Percentiles rank a stretch among this genome's conserved stretches.
Conservation (phyloP, 2,113 vertebrate species). For the Phoenicopterus ruber region DNA sequence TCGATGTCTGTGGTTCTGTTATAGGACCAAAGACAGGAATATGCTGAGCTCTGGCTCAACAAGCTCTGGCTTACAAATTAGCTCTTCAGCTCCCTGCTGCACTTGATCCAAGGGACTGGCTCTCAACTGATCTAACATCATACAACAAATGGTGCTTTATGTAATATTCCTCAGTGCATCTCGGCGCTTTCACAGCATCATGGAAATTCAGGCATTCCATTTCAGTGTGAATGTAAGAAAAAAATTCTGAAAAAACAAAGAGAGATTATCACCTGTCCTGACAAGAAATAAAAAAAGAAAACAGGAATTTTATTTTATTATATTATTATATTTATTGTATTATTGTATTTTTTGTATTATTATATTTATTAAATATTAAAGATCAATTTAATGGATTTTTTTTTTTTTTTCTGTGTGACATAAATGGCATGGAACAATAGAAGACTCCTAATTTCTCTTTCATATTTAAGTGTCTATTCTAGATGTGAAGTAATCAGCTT, state of each 20-base stretch:
- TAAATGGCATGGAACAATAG: neutral
- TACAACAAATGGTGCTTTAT: neutral
- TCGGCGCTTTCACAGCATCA: neutral
- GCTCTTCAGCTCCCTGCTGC: neutral
- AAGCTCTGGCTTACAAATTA: neutral
- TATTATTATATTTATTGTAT: neutral
- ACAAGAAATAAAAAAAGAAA: neutral
- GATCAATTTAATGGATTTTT: neutral
- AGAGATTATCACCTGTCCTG: neutral
- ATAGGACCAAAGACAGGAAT: neutral
- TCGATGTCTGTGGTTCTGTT: neutral
- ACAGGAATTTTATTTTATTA: neutral
- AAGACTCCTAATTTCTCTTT: neutral
- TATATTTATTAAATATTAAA: neutral
- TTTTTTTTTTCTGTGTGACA: neutral
- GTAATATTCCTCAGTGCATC: neutral
- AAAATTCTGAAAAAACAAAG: neutral
- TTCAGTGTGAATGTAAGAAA: neutral
- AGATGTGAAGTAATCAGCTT: neutral
- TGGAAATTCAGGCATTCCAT: neutral
- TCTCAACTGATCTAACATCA: neutral
- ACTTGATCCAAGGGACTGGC: neutral
- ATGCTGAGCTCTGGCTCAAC: neutral
- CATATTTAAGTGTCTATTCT: neutral
- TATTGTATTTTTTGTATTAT: neutral